Conservation (phyloP, 2,797 vertebrate species). For the Pygocentrus nattereri region DNA sequence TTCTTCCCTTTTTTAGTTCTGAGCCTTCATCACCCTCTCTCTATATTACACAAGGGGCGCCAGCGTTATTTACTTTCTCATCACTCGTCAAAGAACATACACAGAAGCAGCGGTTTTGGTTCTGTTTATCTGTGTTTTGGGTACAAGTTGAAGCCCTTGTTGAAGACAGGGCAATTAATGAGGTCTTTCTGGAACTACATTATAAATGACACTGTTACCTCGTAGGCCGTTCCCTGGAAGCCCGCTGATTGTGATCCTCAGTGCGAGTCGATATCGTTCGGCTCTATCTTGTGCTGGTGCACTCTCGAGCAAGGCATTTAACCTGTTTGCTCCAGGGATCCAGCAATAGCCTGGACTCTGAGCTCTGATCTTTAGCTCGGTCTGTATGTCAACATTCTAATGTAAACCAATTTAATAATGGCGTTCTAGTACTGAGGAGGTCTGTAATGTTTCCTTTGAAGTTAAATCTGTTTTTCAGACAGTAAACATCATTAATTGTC, state of each 20-base stretch:
- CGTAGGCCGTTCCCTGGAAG: constrained; percentile 9
- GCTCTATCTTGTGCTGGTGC: constrained; percentile 8
- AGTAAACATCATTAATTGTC: too few species aligned
- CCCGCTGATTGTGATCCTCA: constrained; percentile 13
- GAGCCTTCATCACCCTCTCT: constrained; percentile 4
- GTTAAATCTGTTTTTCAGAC: too few species aligned
- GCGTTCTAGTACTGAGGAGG: too few species aligned
- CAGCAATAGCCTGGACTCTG: constrained; percentile 8
- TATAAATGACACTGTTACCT: constrained; percentile 1
- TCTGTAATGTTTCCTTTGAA: too few species aligned
- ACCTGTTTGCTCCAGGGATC: constrained; percentile 21
- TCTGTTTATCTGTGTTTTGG: background rate
- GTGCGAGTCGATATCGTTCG: constrained; percentile 16
- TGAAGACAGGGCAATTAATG: constrained; percentile 10
- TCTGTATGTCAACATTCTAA: too few species aligned
- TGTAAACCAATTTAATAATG: too few species aligned
- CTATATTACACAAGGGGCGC: background rate
- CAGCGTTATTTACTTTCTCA: constrained; percentile 5
- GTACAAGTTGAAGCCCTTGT: too few species aligned
- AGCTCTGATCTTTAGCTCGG: background rate
- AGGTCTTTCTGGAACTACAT: background rate
- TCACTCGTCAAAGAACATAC: background rate
- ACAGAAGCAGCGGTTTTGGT: background rate
- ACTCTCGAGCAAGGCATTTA: constrained; percentile 34
- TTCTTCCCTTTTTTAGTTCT: background rate